A percentile compares a stretch with the other conserved stretches of the same genome.
These are phyloP conservation scores for Ibycter americanus DNA, from an alignment of 2,797 vertebrate genomes.

Conservation along the genomic window DNA sequence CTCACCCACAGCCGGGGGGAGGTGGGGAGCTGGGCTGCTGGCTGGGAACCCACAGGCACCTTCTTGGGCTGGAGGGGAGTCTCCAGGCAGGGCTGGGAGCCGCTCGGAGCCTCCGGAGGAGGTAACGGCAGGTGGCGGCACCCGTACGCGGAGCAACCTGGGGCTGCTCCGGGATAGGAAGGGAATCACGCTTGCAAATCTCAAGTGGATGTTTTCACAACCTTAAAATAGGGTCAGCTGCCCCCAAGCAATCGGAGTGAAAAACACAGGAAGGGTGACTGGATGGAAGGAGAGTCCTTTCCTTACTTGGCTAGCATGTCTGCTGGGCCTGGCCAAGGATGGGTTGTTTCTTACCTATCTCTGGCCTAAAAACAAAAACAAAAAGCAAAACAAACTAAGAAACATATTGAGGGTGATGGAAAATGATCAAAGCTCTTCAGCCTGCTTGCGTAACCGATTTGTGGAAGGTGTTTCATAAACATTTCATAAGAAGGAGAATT, in stretches of 20 bases:
- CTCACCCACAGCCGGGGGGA: neutral
- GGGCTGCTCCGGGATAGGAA: neutral
- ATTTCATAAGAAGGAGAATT: conserved; percentile 83
- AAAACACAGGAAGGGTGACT: conserved; percentile 46
- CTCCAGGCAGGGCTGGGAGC: neutral
- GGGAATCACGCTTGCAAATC: conserved; percentile 33
- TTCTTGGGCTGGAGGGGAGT: neutral
- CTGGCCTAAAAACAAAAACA: conserved; percentile 44
- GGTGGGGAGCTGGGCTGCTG: neutral
- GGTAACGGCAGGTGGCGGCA: conserved; percentile 46
- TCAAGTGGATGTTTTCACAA: conserved; percentile 58
- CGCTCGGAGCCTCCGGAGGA: neutral
- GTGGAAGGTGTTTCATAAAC: conserved; percentile 85
- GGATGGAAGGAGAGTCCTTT: conserved; percentile 30
- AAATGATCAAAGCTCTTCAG: conserved; percentile 79
- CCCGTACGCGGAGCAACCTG: neutral
- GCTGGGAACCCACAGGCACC: neutral
- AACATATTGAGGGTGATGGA: conserved; percentile 73
- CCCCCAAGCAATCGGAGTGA: neutral
- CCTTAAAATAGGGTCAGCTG: conserved; percentile 54
- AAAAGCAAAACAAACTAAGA: conserved; percentile 74
- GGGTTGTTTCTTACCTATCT: conserved; percentile 54
- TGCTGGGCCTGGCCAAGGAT: neutral
- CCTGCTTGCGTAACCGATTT: conserved; percentile 79
- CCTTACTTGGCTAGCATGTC: neutral